Evolutionary conservation across 1,140 invertebrate genomes (phyloP).

Genomic region (Theocolax elegans): DNA sequence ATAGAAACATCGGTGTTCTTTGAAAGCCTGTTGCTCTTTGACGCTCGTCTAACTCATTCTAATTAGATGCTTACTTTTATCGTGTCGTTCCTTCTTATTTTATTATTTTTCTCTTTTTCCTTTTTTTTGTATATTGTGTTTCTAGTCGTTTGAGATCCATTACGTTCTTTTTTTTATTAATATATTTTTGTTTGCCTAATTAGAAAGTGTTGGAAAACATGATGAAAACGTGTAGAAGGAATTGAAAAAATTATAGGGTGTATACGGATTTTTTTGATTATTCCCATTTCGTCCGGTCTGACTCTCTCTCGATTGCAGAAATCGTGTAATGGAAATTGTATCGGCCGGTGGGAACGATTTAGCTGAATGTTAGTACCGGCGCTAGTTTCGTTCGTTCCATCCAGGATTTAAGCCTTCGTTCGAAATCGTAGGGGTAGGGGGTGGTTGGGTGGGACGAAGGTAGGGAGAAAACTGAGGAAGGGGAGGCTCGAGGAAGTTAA

Average conservation of each 20-base stretch:
- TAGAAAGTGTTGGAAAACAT: too few species aligned
- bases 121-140: too few species aligned
- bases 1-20: slow-evolving; percentile 27
- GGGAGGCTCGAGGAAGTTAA: slow-evolving; percentile 46
- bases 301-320: slow-evolving; percentile 11
- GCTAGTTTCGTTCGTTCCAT: slow-evolving; percentile 16
- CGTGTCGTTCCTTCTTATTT: neutral
- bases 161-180: too few species aligned
- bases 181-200: too few species aligned
- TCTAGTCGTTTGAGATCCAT: too few species aligned
- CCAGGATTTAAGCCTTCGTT: slow-evolving; percentile 46
- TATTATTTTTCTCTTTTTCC: too few species aligned
- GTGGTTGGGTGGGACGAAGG: neutral
- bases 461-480: slow-evolving; percentile 1
- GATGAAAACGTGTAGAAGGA: too few species aligned
- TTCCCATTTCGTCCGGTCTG: neutral
- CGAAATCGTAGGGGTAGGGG: slow-evolving; percentile 28
- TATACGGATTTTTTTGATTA: too few species aligned
- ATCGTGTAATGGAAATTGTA: slow-evolving; percentile 41
- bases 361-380: slow-evolving; percentile 18
- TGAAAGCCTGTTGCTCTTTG: slow-evolving; percentile 15
- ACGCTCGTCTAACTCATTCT: slow-evolving; percentile 3
- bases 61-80: slow-evolving; percentile 23
- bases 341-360: slow-evolving; percentile 41
- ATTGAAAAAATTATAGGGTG: too few species aligned